Percentiles rank a stretch among this genome's conserved stretches.
These are phyloP conservation scores for Caenorhabditis afra DNA, from an alignment of 2,888 invertebrate genomes.

Conservation along the genomic window DNA sequence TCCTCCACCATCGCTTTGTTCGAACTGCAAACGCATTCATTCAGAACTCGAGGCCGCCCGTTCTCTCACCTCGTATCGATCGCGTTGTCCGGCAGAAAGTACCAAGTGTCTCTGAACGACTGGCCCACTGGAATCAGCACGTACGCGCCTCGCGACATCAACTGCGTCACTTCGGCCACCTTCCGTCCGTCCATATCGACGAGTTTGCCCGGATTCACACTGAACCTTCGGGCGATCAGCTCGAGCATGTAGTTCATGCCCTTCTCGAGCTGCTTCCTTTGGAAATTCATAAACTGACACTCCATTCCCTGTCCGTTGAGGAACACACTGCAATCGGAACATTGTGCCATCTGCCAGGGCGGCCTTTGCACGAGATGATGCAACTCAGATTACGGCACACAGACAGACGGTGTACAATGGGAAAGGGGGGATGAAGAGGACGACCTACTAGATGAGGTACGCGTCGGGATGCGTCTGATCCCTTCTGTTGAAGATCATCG, in stretches of 20 bases:
- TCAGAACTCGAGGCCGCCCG: background rate
- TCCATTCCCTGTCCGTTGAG: slow-evolving; percentile 77
- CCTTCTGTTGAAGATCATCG: slow-evolving; percentile 71
- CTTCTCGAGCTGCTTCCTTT: slow-evolving; percentile 73
- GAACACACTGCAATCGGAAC: slow-evolving; percentile 68
- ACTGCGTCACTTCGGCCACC: slow-evolving; percentile 68
- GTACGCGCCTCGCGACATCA: slow-evolving; percentile 77
- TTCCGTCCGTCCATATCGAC: slow-evolving; percentile 74
- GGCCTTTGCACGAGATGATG: slow-evolving; percentile 45
- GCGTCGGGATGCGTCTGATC: slow-evolving; percentile 76
- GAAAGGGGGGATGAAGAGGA: background rate
- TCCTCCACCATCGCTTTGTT: slow-evolving; percentile 66
- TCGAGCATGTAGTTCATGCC: slow-evolving; percentile 75
- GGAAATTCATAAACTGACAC: slow-evolving; percentile 73
- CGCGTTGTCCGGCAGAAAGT: slow-evolving; percentile 77
- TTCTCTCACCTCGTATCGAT: slow-evolving; percentile 74
- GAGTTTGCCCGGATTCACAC: slow-evolving; percentile 72
- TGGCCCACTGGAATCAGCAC: slow-evolving; percentile 76
- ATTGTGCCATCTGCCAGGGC: background rate
- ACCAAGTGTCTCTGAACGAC: slow-evolving; percentile 76
- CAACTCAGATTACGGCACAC: background rate
- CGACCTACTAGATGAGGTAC: slow-evolving; percentile 74
- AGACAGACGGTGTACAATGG: background rate
- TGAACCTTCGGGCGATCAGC: slow-evolving; percentile 70
- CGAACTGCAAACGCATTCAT: slow-evolving; percentile 51